Evolutionary conservation across 2,113 vertebrate genomes (phyloP).

Genomic region (Jaculus jaculus): DNA sequence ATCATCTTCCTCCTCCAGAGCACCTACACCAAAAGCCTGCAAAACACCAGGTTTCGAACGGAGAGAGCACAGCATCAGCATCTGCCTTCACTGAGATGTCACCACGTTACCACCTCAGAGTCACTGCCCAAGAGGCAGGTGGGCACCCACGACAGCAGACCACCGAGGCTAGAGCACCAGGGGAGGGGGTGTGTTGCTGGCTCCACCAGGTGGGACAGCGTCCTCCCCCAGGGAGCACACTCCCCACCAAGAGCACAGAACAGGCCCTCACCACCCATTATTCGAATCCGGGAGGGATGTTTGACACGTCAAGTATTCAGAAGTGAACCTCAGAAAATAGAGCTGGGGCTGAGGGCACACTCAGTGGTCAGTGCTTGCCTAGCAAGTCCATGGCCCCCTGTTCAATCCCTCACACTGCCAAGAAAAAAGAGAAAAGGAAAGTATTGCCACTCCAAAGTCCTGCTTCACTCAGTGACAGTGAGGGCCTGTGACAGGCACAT

Average conservation of each 20-base stretch:
- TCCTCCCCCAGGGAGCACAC: neutral
- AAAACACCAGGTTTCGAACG: conserved; percentile 42
- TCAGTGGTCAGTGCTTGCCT: neutral
- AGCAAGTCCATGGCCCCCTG: neutral
- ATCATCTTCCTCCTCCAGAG: conserved; percentile 95
- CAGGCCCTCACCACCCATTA: too few relatives aligned
- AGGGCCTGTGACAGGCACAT: neutral
- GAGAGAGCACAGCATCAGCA: neutral
- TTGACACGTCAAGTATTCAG: neutral
- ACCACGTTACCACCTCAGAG: neutral
- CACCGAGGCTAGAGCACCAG: neutral
- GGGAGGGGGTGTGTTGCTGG: neutral
- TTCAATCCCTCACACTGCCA: neutral
- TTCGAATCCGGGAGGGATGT: neutral
- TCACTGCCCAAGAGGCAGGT: neutral
- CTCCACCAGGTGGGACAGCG: neutral
- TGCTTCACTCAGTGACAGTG: neutral
- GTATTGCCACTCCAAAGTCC: neutral
- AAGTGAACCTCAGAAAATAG: neutral
- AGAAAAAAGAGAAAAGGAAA: neutral
- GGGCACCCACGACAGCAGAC: neutral
- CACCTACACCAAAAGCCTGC: conserved; percentile 96
- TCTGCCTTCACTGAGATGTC: neutral
- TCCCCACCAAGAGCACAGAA: neutral
- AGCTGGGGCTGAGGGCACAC: neutral